Percentiles rank a stretch among this genome's conserved stretches.
Conservation (phyloP, 2,797 vertebrate genomes). For the Bovichtus variegatus region DNA sequence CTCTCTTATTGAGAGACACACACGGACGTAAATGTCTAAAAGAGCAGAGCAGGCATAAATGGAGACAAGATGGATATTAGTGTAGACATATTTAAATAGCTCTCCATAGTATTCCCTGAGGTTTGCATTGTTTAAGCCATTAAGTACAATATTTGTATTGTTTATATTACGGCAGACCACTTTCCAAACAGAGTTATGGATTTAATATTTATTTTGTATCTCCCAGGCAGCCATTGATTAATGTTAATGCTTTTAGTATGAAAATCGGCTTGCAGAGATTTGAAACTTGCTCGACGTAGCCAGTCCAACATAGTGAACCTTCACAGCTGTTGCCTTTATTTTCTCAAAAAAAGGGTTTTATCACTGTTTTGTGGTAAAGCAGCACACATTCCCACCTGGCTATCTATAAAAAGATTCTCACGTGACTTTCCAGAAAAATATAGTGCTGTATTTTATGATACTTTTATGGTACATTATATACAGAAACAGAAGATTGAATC, state of each 20-base stretch:
- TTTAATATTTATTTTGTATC: not conserved
- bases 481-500: not conserved
- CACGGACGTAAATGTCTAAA: conserved; percentile 21
- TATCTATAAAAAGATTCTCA: not conserved
- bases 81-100: conserved; percentile 8
- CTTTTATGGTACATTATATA: not conserved
- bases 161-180: not conserved
- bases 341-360: no score
- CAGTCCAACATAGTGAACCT: not conserved
- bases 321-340: not conserved
- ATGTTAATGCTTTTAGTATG: not conserved
- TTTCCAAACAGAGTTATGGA: not conserved
- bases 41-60: conserved; percentile 19
- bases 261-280: not conserved
- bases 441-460: not conserved
- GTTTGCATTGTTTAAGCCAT: not conserved
- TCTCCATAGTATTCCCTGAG: not conserved
- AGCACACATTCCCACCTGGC: not conserved
- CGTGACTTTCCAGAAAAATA: not conserved
- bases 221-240: not conserved
- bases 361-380: not conserved
- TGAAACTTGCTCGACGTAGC: not conserved
- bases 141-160: not conserved
- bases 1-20: conserved; percentile 30
- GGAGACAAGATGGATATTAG: conserved; percentile 21